Evolutionary conservation across 2,113 vertebrate genomes (phyloP).

Genomic region (Lophochroa leadbeateri): DNA sequence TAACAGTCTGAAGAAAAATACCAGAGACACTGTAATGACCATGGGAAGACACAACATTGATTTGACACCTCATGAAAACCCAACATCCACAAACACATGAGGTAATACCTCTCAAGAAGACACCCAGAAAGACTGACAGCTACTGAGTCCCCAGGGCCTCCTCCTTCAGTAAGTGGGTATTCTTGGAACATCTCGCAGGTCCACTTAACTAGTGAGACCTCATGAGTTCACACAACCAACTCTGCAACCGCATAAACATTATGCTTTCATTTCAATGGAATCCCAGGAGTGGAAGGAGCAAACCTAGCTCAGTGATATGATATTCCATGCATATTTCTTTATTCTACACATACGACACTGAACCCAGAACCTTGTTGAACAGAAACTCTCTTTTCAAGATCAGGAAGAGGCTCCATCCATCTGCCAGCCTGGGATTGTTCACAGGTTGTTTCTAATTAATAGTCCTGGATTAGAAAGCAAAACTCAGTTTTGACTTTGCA

Average conservation of each 20-base stretch:
- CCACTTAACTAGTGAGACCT: background rate
- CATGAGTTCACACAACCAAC: background rate
- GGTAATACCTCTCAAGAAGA: background rate
- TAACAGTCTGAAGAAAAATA: background rate
- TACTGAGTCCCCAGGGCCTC: accelerated
- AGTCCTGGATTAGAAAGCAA: background rate
- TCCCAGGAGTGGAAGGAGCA: background rate
- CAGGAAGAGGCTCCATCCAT: background rate
- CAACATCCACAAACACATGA: background rate
- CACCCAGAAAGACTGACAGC: background rate
- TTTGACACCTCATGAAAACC: background rate
- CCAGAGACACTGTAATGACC: background rate
- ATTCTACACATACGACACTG: background rate
- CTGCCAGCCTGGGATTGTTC: background rate
- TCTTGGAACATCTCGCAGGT: background rate
- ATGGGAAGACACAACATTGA: background rate
- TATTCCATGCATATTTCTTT: background rate
- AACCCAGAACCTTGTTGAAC: background rate
- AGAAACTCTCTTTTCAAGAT: background rate
- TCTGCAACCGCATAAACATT: background rate
- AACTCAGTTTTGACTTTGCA: background rate
- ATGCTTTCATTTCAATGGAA: background rate
- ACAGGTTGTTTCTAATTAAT: background rate
- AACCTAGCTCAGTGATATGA: background rate
- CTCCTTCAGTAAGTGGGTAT: background rate